These are phyloP conservation scores for Ceratina calcarata DNA, from an alignment of 1,140 invertebrate species.

Conservation along the genomic window DNA sequence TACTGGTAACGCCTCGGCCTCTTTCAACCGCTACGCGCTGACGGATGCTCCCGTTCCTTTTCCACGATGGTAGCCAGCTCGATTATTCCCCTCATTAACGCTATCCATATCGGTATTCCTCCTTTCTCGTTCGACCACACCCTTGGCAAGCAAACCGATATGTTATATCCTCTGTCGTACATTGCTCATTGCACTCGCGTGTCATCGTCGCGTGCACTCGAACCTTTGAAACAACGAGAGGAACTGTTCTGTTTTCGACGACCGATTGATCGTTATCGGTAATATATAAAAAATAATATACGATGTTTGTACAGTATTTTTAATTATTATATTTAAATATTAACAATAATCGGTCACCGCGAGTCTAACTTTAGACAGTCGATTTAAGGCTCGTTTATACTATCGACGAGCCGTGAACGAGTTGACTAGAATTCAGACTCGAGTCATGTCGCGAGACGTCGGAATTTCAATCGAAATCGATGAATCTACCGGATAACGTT, in stretches of 20 bases:
- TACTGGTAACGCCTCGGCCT: constrained; percentile 6
- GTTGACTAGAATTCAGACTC: background rate
- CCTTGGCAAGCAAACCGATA: constrained; percentile 31
- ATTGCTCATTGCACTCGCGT: background rate
- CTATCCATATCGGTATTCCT: constrained; percentile 33
- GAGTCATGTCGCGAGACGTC: constrained; percentile 17
- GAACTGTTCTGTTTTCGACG: background rate
- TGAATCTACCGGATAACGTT: constrained; percentile 63
- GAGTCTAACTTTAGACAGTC: constrained; percentile 56
- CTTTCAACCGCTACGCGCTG: constrained; percentile 13
- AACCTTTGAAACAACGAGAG: background rate
- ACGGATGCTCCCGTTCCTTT: constrained; percentile 30
- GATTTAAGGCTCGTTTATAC: constrained; percentile 18
- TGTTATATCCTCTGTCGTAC: constrained; percentile 30
- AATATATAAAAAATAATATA: constrained; percentile 1
- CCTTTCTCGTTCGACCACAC: constrained; percentile 32
- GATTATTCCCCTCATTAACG: constrained; percentile 62
- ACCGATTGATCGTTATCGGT: constrained; percentile 26
- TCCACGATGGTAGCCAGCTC: constrained; percentile 32
- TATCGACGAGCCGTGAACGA: too few relatives aligned
- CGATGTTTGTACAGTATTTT: constrained; percentile 51
- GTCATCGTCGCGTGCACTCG: background rate
- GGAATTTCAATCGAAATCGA: constrained; percentile 66
- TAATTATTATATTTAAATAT: constrained; percentile 43
- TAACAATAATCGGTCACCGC: background rate